These are phyloP conservation scores for Aleiodes leptofemur DNA, from an alignment of 2,888 invertebrate species.

Conservation along the genomic window DNA sequence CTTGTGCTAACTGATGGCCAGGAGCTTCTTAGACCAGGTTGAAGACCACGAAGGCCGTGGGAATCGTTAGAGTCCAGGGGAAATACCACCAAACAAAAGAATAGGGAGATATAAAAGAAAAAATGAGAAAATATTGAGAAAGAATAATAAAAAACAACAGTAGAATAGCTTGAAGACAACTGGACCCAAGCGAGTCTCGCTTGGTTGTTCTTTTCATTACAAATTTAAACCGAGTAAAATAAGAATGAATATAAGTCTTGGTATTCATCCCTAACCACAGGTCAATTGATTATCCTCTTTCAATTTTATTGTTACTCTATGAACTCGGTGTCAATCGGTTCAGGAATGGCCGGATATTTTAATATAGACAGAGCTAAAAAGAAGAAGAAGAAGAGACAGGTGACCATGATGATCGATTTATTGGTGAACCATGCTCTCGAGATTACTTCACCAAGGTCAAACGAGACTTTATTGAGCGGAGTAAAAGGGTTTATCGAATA, in stretches of 20 bases:
- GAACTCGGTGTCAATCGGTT: no score
- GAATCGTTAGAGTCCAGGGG: slow-evolving; percentile 17
- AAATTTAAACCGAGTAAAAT: not conserved
- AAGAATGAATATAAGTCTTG: no score
- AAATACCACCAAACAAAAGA: not conserved
- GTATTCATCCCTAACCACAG: slow-evolving; percentile 7
- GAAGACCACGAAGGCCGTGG: slow-evolving; percentile 44
- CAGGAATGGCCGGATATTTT: no score
- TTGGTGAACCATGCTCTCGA: not conserved
- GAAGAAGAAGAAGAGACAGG: no score
- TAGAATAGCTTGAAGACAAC: slow-evolving; percentile 10
- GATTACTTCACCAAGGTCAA: not conserved
- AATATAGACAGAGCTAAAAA: no score
- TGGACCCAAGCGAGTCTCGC: not conserved
- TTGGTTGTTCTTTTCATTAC: not conserved
- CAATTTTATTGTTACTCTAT: no score
- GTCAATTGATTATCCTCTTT: slow-evolving; percentile 3
- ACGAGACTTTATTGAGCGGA: not conserved
- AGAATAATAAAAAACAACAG: not conserved
- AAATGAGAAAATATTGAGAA: not conserved
- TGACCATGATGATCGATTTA: no score
- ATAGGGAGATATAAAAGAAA: not conserved
- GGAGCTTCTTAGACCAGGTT: slow-evolving; percentile 8
- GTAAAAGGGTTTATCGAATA: no score
- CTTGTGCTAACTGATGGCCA: slow-evolving; percentile 29